A percentile compares a stretch with the other conserved stretches of the same genome.
These are phyloP conservation scores for Mustela lutreola DNA, from an alignment of 2,113 vertebrate genomes.

Conservation along the genomic window DNA sequence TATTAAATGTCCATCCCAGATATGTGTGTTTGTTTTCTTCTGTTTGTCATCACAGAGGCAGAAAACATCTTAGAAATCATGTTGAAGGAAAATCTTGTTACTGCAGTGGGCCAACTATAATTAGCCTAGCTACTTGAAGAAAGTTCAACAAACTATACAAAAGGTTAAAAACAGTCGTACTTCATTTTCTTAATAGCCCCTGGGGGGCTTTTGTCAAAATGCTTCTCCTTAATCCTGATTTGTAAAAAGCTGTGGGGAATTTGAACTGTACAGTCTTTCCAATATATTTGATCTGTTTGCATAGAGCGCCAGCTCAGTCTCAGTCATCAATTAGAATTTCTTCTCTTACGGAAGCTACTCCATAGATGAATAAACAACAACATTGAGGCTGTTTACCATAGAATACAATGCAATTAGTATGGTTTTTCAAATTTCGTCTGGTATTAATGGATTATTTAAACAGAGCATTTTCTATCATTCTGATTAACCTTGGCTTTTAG, in stretches of 20 bases:
- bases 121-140: background rate
- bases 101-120: background rate
- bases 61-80: background rate
- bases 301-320: background rate
- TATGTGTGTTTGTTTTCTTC: background rate
- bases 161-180: background rate
- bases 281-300: background rate
- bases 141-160: background rate
- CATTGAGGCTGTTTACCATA: background rate
- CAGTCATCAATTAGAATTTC: background rate
- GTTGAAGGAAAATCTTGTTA: background rate
- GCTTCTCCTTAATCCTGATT: background rate
- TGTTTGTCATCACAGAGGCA: background rate
- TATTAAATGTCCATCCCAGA: background rate
- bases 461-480: conserved; percentile 13
- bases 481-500: background rate
- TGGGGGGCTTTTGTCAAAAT: background rate
- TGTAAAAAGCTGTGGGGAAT: background rate
- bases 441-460: conserved; percentile 55
- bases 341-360: background rate
- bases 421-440: background rate
- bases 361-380: background rate
- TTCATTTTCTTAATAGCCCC: background rate
- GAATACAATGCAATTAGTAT: background rate
- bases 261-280: background rate